These are phyloP conservation scores for Drosophila oshimai DNA, from an alignment of 1,140 invertebrate genomes.

Conservation along the genomic window DNA sequence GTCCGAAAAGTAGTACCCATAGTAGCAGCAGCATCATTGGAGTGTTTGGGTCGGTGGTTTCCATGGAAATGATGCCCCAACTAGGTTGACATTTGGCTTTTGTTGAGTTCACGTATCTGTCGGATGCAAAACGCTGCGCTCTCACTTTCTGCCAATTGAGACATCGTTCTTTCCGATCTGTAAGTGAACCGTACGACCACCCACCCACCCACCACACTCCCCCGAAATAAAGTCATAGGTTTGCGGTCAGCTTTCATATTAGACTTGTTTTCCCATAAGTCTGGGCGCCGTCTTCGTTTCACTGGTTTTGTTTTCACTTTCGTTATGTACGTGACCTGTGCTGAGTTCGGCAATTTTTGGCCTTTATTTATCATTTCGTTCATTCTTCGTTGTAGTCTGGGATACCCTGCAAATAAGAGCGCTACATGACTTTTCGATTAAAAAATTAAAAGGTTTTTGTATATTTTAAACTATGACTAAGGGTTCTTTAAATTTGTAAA, in stretches of 20 bases:
- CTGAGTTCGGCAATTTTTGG: slow-evolving; percentile 28
- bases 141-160: slow-evolving; percentile 64
- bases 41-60: slow-evolving; percentile 58
- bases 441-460: not conserved
- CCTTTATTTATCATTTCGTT: slow-evolving; percentile 13
- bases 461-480: no score
- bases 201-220: not conserved
- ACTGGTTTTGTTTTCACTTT: slow-evolving; percentile 57
- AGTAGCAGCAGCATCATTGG: slow-evolving; percentile 11
- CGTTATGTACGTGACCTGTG: slow-evolving; percentile 59
- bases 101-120: slow-evolving; percentile 69
- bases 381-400: not conserved
- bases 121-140: slow-evolving; percentile 42
- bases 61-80: slow-evolving; percentile 65
- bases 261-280: slow-evolving; percentile 20
- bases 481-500: no score
- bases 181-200: not conserved
- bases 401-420: not conserved
- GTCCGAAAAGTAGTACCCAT: slow-evolving; percentile 27
- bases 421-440: no score
- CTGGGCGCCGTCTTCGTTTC: slow-evolving; percentile 16
- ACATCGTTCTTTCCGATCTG: slow-evolving; percentile 26
- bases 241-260: slow-evolving; percentile 70
- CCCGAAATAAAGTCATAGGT: slow-evolving; percentile 28
- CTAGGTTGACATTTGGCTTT: slow-evolving; percentile 61